These are phyloP conservation scores for Zaprionus ghesquierei DNA, from an alignment of 1,140 invertebrate genomes.

Conservation along the genomic window DNA sequence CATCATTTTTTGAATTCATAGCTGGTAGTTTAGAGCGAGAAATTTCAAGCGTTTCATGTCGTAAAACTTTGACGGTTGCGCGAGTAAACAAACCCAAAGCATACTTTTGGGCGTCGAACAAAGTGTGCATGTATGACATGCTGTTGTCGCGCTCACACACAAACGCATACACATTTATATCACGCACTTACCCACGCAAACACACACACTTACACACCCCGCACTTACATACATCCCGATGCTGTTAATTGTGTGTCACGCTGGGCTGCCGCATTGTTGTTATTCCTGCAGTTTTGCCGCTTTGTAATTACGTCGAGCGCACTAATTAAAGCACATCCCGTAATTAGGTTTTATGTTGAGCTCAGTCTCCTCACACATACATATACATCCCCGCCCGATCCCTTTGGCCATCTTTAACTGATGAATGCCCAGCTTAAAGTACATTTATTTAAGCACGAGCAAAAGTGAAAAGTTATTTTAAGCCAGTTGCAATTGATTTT, in stretches of 20 bases:
- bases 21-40: background rate
- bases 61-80: slow-evolving; percentile 14
- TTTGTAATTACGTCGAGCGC: slow-evolving; percentile 65
- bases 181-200: background rate
- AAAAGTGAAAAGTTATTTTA: slow-evolving; percentile 9
- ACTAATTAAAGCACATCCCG: slow-evolving; percentile 63
- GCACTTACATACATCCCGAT: slow-evolving; percentile 2
- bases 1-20: background rate
- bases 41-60: background rate
- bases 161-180: background rate
- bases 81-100: slow-evolving; percentile 35
- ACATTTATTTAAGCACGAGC: background rate
- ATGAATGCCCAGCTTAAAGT: slow-evolving; percentile 15
- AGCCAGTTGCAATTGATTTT: slow-evolving; percentile 51
- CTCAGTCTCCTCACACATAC: no score
- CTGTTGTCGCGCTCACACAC: slow-evolving; percentile 43
- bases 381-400: background rate
- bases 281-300: slow-evolving; percentile 43
- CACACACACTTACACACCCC: background rate
- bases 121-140: slow-evolving; percentile 47
- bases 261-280: slow-evolving; percentile 8
- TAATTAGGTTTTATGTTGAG: slow-evolving; percentile 58
- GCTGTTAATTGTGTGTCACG: slow-evolving; percentile 42
- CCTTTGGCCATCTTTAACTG: background rate
- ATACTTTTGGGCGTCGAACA: slow-evolving; percentile 39